Evolutionary conservation across 92 coral and sea anemone genomes (phyloP), one percentile per base, ranked within the genome.

Genomic region (Zoanthus sansibaricus): DNA sequence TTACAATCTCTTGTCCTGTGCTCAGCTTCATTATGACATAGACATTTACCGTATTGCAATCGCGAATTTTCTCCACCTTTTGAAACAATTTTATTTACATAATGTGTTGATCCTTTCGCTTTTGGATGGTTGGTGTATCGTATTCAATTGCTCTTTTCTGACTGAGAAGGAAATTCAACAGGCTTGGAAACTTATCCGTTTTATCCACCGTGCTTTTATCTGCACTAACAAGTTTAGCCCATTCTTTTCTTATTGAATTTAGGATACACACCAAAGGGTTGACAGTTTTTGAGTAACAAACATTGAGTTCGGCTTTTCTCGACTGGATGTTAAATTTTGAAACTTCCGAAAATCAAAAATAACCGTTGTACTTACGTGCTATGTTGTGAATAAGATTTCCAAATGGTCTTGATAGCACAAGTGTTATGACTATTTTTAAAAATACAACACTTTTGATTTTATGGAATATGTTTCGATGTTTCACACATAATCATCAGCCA

Each of bases 151-250:
- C 76, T 69, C 87, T 82, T 61, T 82, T 83, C 6, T 49, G 62
- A 21, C 75, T 70, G 12, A 67, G 87, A 21, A 83, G 68, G 72
- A 83, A 83, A 51, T 83, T 83, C 48, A 83, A 47, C 46, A 82
- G 75, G 61, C 76, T 82, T 82, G 87, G 87, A 66, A 82, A 82
- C 58, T 82, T 82, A 48, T 82, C 87, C 73, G 9, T 66, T 59
- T 82, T 82, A 71, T 79, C 85, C 33, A 79, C 30, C 71, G 30
- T 51, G 25, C 85, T 79, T 9, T 46, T 79, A 7, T 79, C 72
- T 59, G 71, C 67, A 45, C 85, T 79, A 52, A 79, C 73, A 42
- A 61, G 54, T 67, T 82, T 62, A 59, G 87, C 77, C 87, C 77
- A 82, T 59, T 66, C 76, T 55, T 82, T 82, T 37, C 77, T 66